Conservation (phyloP, 53 echinoderm and acorn worm species). For the Henricia sp. region DNA sequence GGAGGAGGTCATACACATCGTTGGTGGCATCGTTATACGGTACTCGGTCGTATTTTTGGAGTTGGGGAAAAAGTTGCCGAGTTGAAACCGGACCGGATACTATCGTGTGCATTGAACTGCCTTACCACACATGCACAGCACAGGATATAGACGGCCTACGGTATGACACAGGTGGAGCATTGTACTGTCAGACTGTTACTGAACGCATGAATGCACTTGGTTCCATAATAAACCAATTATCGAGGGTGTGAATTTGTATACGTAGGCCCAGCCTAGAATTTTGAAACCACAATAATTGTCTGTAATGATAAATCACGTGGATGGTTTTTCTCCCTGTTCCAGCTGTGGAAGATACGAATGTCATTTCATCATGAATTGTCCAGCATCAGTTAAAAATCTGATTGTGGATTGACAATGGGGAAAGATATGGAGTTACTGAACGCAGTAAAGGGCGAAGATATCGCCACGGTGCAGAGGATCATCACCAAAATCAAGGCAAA, state of each 20-base stretch:
- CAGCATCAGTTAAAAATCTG: neutral
- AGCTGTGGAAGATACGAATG: neutral
- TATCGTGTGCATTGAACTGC: neutral
- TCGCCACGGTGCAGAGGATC: slow-evolving; percentile 77
- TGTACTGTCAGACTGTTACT: too few species aligned
- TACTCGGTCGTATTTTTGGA: slow-evolving; percentile 1
- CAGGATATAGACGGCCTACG: neutral
- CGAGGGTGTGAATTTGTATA: too few species aligned
- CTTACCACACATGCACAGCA: slow-evolving; percentile 6
- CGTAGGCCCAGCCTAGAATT: neutral
- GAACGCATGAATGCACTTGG: neutral
- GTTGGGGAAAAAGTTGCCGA: slow-evolving; percentile 14
- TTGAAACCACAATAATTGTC: slow-evolving; percentile 6
- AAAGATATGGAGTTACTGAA: slow-evolving; percentile 91
- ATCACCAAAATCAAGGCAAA: slow-evolving; percentile 84
- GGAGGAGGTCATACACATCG: too few species aligned
- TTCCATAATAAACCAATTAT: too few species aligned
- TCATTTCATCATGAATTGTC: slow-evolving; percentile 10
- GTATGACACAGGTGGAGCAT: too few species aligned
- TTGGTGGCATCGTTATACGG: too few species aligned
- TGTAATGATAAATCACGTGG: neutral
- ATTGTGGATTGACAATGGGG: slow-evolving; percentile 65
- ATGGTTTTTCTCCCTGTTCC: neutral
- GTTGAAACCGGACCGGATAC: neutral
- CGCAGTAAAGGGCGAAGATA: slow-evolving; percentile 90